Base-by-base conservation (phyloP, 2,888 invertebrate genomes). In the Leptarthrus brevirostris region DNA sequence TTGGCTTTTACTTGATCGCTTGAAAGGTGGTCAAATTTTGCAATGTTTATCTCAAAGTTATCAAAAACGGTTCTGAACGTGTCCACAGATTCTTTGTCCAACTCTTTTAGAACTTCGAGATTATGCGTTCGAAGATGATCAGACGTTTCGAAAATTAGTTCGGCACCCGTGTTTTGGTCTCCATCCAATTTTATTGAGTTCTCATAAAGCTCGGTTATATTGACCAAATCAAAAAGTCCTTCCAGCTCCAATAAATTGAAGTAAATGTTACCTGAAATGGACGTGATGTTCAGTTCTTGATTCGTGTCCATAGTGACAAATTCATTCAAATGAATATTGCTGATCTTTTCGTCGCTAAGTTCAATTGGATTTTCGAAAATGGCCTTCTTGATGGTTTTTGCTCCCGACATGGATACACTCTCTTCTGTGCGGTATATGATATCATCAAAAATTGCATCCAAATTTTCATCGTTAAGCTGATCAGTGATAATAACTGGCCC, bases 301-400 rank as follows among this genome's bases (percentile, higher is more conserved):
- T 84, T 81, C 0, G 86, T 86, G 61, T 87, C 83, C 74, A 83
- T 81, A 1, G 87, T 87, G 0, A 89, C 79, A 75, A 89, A 86
- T 2, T 85, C 81, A 0, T 85, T 79, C 0, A 88, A 75, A 0
- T 82, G 77, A 72, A 87, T 84, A 12, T 83, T 82, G 77, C 86
- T 88, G 0, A 90, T 82, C 2, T 78, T 78, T 3, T 82, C 82
- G 10, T 86, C 86, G 24, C 79, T 74, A 0, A 89, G 80, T 26
- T 82, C 79, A 1, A 87, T 77, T 74, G 86, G 83, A 4, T 83
- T 80, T 2, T 81, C 79, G 56, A 87, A 80, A 5, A 78, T 78
- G 0, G 89, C 80, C 0, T 84, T 80, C 18, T 82, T 78, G 74
- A 90, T 88, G 0, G 78, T 80, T 81, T 90, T 90, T 0, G 78